Evolutionary conservation across 2,113 vertebrate genomes (phyloP).

Genomic region (Crotalus viridis): DNA sequence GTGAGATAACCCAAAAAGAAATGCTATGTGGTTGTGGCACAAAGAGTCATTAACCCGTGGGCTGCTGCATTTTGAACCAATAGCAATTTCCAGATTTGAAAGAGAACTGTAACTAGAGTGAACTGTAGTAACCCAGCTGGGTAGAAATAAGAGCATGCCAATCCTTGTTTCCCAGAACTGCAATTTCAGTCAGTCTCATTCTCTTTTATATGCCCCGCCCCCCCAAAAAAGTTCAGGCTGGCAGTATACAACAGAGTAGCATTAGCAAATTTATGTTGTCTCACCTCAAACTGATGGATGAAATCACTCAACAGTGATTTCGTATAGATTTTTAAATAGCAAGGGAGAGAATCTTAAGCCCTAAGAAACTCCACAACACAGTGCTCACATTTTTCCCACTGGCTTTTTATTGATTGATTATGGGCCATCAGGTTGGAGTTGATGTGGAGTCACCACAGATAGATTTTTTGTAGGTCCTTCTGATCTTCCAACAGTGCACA

Average conservation of each 20-base stretch:
- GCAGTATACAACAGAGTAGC: neutral
- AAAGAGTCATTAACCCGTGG: neutral
- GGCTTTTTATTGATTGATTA: neutral
- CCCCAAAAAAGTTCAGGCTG: neutral
- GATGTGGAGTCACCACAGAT: neutral
- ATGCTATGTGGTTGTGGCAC: neutral
- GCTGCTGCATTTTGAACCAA: neutral
- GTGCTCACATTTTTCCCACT: neutral
- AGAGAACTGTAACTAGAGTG: neutral
- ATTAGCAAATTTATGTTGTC: neutral
- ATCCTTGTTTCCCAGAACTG: neutral
- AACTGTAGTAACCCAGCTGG: neutral
- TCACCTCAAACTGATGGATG: neutral
- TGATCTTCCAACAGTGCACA: neutral
- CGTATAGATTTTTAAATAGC: neutral
- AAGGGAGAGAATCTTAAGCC: neutral
- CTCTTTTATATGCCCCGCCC: neutral
- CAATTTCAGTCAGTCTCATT: neutral
- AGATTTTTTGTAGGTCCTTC: neutral
- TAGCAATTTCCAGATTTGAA: neutral
- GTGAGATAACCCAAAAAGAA: neutral
- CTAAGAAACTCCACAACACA: neutral
- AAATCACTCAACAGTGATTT: neutral
- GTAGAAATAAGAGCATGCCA: neutral
- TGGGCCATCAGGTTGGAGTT: neutral